phyloP scores from a whole-genome alignment of 2,113 vertebrate species.

The Pterocles gutturalis region DNA sequence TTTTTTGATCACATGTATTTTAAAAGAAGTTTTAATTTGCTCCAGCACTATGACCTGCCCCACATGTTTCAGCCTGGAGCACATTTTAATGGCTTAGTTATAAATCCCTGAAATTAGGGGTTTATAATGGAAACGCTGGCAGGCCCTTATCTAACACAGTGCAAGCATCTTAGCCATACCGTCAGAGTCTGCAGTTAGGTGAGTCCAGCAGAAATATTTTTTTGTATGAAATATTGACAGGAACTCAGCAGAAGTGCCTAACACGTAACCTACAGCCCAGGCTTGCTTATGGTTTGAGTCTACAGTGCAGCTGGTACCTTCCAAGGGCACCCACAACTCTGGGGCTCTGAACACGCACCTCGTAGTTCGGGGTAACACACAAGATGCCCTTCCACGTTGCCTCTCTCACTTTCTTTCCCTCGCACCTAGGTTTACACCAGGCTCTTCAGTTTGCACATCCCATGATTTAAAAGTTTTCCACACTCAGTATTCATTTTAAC shows the following conservation, averaged over 20 bases:
- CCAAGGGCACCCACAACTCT: background rate
- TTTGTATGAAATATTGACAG: background rate
- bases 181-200: background rate
- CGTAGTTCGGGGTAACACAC: accelerated
- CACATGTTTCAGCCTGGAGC: background rate
- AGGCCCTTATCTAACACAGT: background rate
- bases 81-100: conserved; percentile 28
- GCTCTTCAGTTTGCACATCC: background rate
- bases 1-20: background rate
- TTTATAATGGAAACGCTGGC: conserved; percentile 40
- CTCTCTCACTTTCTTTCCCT: background rate
- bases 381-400: background rate
- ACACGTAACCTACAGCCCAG: accelerated
- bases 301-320: background rate
- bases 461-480: background rate
- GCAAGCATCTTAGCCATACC: background rate
- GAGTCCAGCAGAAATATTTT: background rate
- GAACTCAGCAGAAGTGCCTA: background rate
- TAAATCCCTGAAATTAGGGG: conserved; percentile 26
- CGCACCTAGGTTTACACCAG: background rate
- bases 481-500: background rate
- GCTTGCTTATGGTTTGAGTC: background rate
- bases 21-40: conserved; percentile 20
- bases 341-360: background rate
- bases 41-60: conserved; percentile 13